Percentiles rank a stretch among this genome's conserved stretches.
phyloP scores from a whole-genome alignment of 2,797 vertebrate genomes.

The Buphagus erythrorhynchus region DNA sequence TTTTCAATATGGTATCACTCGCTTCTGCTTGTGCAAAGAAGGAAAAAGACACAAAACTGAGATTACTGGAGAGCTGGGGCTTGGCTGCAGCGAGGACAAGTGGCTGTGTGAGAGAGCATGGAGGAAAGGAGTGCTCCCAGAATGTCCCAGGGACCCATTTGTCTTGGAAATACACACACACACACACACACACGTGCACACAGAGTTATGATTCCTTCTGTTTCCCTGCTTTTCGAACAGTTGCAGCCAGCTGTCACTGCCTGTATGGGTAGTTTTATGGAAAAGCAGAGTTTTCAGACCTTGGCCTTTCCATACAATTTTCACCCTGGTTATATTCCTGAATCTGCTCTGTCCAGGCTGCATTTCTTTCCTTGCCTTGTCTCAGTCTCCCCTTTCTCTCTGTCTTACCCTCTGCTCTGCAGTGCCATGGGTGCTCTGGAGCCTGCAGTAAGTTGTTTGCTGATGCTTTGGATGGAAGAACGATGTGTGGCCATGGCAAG shows the following conservation, averaged over 20 bases:
- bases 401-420: not conserved
- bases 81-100: not conserved
- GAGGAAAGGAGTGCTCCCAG: not conserved
- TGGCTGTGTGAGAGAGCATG: not conserved
- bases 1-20: constrained; percentile 37
- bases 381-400: not conserved
- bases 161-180: not conserved
- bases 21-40: not conserved
- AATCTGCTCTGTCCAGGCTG: not conserved
- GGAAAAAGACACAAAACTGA: not conserved
- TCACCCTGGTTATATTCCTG: not conserved
- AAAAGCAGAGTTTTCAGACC: not conserved
- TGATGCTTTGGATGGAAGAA: not conserved
- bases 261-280: not conserved
- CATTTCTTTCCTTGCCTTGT: not conserved
- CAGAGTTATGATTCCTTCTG: not conserved
- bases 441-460: not conserved
- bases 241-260: constrained; percentile 39
- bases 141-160: constrained; percentile 23
- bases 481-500: rapidly evolving
- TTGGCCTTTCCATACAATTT: not conserved
- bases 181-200: not conserved
- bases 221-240: not conserved
- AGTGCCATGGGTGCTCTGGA: not conserved
- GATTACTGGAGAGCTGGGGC: not conserved